Evolutionary conservation across 2,797 vertebrate species (phyloP), one percentile per base, ranked within the genome.

Genomic region (Schizothorax lantsangensis): DNA sequence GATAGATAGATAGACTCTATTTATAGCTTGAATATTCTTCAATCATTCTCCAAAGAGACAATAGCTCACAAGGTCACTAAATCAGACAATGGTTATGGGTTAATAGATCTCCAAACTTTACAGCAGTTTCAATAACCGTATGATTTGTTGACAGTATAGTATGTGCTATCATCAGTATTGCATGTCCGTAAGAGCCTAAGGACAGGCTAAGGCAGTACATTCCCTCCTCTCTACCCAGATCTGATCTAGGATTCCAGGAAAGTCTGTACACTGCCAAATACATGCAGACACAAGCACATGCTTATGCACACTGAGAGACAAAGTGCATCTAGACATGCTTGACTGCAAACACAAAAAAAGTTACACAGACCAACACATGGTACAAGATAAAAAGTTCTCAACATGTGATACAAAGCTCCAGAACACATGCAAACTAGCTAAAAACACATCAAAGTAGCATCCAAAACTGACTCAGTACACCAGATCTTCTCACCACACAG

Each of bases 261-360:
- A 73, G 43, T 71, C 79, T n/a, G 19, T 45, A 38, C 43, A 38
- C 1, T 4, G 33, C 3, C 26, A 72, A 78, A 68, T 45, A 73
- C 45, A 78, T 71, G 77, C 78, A 68, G 64, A 86, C 68, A 71
- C 77, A 69, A 79, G n/a, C 81, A 81, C 57, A 75, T 6, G 54
- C 40, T 79, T 74, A 12, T 26, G 26, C 23, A 36, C 33, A 71
- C 52, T 21, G 11, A 47, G 7, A 59, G 69, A 82, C 52, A 77
- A 68, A 59, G 36, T 72, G n/a, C 26, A 57, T 36, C 57, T 40
- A n/a, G 21, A 66, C 3, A 3, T 26, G 21, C 83, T 84, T 68
- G 45, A 84, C 2, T 78, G 62, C 15, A 78, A 68, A 73, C 52
- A 57, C 68, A 40, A 69, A 83, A 38, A 68, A 64, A 26, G 3